Evolutionary conservation across 2,113 vertebrate species (phyloP), one percentile per base, ranked within the genome.

Genomic region (Pardalotus punctatus): DNA sequence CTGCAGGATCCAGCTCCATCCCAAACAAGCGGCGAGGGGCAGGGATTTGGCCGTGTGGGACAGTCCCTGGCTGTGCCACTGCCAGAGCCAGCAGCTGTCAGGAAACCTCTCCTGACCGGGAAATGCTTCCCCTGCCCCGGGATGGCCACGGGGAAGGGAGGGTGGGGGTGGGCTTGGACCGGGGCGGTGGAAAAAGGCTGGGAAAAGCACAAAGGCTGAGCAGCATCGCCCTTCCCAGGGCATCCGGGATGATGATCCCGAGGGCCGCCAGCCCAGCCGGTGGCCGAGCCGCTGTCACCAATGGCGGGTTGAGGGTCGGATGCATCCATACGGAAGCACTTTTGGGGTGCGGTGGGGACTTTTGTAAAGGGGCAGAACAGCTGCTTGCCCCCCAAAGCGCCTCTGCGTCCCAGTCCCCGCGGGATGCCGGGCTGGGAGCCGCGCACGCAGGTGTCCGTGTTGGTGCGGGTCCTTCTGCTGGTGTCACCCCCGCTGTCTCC

Each of bases 311-410:
- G 33, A 21, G 78, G 38, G 45, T 5, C 4, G 38, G 69, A 18
- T 25, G 15, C n/a, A 31, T 10, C 86, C 47, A 0, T 0, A 10
- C 47, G 70, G 47, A 47, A 40, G 47, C n/a, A 1, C 40, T 21
- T 9, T 3, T 9, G 67, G 54, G 23, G 9, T 9, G 43, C 53
- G 11, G 0, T 3, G 36, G 61, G 35, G 35, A 25, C 12, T 17
- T n/a, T 0, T 3, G 17, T 0, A 3, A 25, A 11, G 45, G 27
- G 31, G 0, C 2, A 5, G n/a, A 16, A 23, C 0, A 2, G 58
- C 24, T 53, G 21, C 40, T 9, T 11, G 35, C 27, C 13, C 35
- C 57, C 51, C 27, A 3, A 15, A 57, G n/a, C 1, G 5, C 27
- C 50, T 42, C 58, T 20, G 58, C 4, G 4, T 2, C 53, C 43